Base-by-base conservation (phyloP, 1,140 invertebrate genomes). In the Macrobrachium rosenbergii region DNA sequence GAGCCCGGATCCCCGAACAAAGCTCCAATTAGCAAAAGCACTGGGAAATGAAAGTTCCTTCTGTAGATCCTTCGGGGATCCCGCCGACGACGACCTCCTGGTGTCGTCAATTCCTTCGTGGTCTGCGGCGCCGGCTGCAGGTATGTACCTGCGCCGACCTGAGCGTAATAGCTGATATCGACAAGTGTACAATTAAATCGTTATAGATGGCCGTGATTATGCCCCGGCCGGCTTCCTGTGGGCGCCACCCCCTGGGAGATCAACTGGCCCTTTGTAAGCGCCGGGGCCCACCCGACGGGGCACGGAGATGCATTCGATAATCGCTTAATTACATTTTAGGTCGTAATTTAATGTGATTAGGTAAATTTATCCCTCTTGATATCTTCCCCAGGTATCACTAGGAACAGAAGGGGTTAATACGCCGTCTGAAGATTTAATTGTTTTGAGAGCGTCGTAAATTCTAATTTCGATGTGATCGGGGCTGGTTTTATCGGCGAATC, bases 181-280 rank as follows among this genome's bases (percentile, higher is more conserved):
- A 80, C 78, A 80, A 63, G 59, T 80, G 60, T 80, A 80, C 78
- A 80, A 80, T 80, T 80, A 80, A 23, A 63, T 64, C 78, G 78
- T 80, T 80, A 80, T 80, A 63, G 60, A 80, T 80, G 78, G 60
- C 59, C 59, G 59, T 28, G 60, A 80, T 80, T 80, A 80, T 63
- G 78, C 78, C 37, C 19, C 16, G 52, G 5, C 52, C 76, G 76
- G 76, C 45, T 58, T 58, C 23, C 58, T 28, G 17, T 52, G 8
- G 23, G 45, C 77, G 45, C 45, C 52, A 59, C 23, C 77, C 72
- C 52, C 28, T 17, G 3, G 14, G 72, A 75, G 52, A 2, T 52
- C 52, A 52, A 43, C 69, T 28, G 16, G 17, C 69, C 16, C 69
- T 72, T 28, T 72, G 69, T 72, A 72, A 72, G 69, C 69, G 69